Base-by-base conservation (phyloP, 2,113 vertebrate genomes). In the Morone chrysops region DNA sequence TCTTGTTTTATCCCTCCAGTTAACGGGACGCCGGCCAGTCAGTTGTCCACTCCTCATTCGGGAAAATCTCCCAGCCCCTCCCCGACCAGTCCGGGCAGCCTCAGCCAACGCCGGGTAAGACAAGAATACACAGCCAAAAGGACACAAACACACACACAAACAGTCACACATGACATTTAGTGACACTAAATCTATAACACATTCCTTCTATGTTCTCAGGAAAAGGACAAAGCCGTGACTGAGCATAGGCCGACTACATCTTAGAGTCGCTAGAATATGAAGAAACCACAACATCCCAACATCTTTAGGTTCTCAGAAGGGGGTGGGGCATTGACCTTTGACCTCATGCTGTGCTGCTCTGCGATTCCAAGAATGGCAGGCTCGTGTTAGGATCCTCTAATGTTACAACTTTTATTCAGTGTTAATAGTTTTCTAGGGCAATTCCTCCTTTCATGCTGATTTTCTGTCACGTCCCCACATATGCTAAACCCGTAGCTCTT, bases 11-110 rank as follows among this genome's bases (percentile, higher is more conserved):
- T 67, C 70, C 89, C 67, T 78, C 78, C 84, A 99, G 98, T 99
- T 88, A 99, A 99, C 94, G 98, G 98, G 94, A 98, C 95, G 66
- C 97, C 97, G 82, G 97, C 97, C 92, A 99, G 97, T 93, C 98
- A 98, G 94, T 96, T 97, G 76, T 99, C 98, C 75, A 97, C 97
- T 91, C 96, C 98, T 59, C 96, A 97, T 70, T 98, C 97, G 65
- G 96, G 96, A 92, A 99, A 99, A 85, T 98, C 98, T 76, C 97
- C 98, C 88, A 97, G 97, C 89, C 97, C 98, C 40, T 97, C 97
- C 85, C 97, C 98, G 53, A 96, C 96, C 94, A 98, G 97, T 92
- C 98, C 97, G 2, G 97, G 96, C 88, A 97, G 96, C 93, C 95
- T 97, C 91, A 96, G 94, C 92, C 97, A 94, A 95, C 96, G 96